A percentile compares a stretch with the other conserved stretches of the same genome.
Conservation (phyloP, 2,113 vertebrate genomes). For the Morphnarchus princeps region DNA sequence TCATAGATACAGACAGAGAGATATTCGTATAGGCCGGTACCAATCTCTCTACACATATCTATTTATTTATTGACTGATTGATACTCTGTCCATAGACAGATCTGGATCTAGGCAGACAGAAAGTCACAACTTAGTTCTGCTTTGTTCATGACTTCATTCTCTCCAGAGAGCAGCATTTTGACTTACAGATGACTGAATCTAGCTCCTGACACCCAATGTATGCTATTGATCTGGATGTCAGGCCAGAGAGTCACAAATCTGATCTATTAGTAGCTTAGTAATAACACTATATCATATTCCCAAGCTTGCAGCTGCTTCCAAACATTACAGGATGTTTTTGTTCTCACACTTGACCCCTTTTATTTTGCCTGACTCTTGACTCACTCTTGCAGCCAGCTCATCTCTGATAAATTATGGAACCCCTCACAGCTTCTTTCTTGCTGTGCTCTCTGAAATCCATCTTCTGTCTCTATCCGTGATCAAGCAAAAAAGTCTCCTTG, state of each 20-base stretch:
- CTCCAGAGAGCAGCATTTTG: not conserved
- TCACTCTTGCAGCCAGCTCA: not conserved
- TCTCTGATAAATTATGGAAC: not conserved
- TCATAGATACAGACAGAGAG: not conserved
- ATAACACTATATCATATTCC: not conserved
- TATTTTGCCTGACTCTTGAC: not conserved
- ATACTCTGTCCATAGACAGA: not conserved
- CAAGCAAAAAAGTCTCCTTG: not conserved
- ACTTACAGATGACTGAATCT: not conserved
- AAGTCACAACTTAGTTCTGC: not conserved
- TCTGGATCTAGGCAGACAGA: not conserved
- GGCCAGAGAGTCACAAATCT: not conserved
- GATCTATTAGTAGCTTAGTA: not conserved
- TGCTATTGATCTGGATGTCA: not conserved
- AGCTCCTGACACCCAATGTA: not conserved
- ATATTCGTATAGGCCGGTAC: not conserved
- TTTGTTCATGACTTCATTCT: not conserved
- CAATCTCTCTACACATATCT: not conserved
- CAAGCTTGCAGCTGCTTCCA: not conserved
- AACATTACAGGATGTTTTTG: not conserved
- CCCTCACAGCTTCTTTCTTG: not conserved
- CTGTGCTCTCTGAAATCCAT: not conserved
- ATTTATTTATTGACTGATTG: not conserved
- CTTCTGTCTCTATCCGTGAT: not conserved
- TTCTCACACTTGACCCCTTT: conserved; percentile 15